A percentile compares a stretch with the other conserved stretches of the same genome.
Conservation (phyloP, 2,113 vertebrate species). For the Archilochus colubris region DNA sequence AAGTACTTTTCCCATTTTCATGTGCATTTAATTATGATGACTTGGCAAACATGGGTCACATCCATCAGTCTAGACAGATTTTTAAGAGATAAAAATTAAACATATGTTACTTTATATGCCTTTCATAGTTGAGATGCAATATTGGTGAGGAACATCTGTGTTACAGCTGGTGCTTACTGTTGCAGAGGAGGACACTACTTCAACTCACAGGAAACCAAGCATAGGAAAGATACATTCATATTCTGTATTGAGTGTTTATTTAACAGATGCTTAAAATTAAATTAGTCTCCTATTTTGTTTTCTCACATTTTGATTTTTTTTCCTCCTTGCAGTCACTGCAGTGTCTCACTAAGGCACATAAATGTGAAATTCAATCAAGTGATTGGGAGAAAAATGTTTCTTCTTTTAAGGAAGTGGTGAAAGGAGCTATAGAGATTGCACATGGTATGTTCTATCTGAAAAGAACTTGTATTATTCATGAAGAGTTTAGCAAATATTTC, state of each 20-base stretch:
- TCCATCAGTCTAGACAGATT: constrained; percentile 73
- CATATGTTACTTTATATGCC: constrained; percentile 40
- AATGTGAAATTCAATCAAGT: constrained; percentile 85
- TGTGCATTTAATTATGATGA: constrained; percentile 43
- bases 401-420: constrained; percentile 86
- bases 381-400: constrained; percentile 89
- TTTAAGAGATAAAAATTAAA: constrained; percentile 60
- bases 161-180: constrained; percentile 40
- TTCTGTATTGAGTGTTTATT: neutral
- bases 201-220: constrained; percentile 10
- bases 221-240: neutral
- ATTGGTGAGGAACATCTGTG: constrained; percentile 63
- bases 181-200: neutral
- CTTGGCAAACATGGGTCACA: constrained; percentile 64
- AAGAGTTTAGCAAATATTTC: neutral
- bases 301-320: neutral
- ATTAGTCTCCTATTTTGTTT: neutral
- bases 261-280: neutral
- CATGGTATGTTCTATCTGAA: constrained; percentile 78
- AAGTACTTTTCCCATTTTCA: constrained; percentile 39
- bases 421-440: constrained; percentile 83
- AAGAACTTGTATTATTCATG: neutral
- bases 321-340: constrained; percentile 84
- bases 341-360: constrained; percentile 91
- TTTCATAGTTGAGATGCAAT: constrained; percentile 32